Evolutionary conservation across 2,797 vertebrate species (phyloP).

Genomic region (Aotus griseimembra): DNA sequence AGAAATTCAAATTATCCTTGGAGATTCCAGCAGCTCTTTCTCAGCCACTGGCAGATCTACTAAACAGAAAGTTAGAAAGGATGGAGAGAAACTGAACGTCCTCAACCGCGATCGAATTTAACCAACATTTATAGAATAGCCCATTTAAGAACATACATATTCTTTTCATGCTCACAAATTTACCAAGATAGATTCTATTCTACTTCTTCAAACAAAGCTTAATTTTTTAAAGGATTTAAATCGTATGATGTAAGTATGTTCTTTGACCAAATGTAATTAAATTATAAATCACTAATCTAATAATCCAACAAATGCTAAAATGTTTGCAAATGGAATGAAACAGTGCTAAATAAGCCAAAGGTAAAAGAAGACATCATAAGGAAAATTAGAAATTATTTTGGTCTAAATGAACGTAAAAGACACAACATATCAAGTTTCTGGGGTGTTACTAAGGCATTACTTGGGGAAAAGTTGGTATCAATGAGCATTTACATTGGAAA

Average conservation of each 20-base stretch:
- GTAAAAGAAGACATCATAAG: background rate
- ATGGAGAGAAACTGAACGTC: background rate
- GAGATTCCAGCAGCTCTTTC: background rate
- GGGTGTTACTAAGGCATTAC: background rate
- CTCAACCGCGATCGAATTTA: fast-evolving
- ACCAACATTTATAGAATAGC: fast-evolving
- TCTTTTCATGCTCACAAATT: background rate
- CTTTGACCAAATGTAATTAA: background rate
- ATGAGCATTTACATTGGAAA: background rate
- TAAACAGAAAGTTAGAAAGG: background rate
- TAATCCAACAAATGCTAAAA: background rate
- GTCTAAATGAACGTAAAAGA: background rate
- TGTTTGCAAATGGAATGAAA: background rate
- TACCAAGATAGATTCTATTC: no score
- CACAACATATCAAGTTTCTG: background rate
- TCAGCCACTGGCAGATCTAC: no score
- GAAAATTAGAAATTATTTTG: background rate
- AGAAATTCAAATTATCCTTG: no score
- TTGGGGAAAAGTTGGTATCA: background rate
- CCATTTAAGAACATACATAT: no score
- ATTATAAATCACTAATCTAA: background rate
- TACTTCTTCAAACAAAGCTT: background rate
- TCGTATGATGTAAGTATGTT: background rate
- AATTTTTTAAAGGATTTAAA: background rate
- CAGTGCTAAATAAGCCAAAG: background rate